Evolutionary conservation across 2,888 invertebrate genomes (phyloP).

Genomic region (Vesta saturnalis): DNA sequence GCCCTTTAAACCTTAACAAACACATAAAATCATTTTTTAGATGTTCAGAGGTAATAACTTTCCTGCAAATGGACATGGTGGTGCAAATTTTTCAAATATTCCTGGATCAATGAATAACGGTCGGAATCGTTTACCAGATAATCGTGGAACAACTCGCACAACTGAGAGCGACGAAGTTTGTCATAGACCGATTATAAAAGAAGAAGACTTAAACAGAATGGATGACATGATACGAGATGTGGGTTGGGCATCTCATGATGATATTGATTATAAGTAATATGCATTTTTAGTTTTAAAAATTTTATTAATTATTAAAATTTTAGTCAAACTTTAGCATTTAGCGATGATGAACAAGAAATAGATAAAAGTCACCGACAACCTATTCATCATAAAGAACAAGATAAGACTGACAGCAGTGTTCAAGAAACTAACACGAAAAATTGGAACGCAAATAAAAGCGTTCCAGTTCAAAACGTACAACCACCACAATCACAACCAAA

Average conservation of each 20-base stretch:
- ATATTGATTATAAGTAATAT: constrained; percentile 87
- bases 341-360: constrained; percentile 81
- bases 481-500: constrained; percentile 37
- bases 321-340: constrained; percentile 91
- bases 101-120: constrained; percentile 34
- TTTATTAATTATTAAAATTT: constrained; percentile 47
- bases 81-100: constrained; percentile 42
- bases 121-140: constrained; percentile 48
- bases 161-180: constrained; percentile 61
- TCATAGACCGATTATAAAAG: constrained; percentile 89
- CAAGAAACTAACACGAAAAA: constrained; percentile 39
- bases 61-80: constrained; percentile 48
- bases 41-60: constrained; percentile 54
- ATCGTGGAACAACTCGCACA: constrained; percentile 60
- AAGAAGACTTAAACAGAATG: constrained; percentile 91
- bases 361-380: constrained; percentile 49
- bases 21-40: constrained; percentile 19
- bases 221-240: constrained; percentile 90
- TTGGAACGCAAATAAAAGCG: constrained; percentile 59
- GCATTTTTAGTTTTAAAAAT: constrained; percentile 41
- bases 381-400: constrained; percentile 42
- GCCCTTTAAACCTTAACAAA: no score
- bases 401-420: constrained; percentile 50
- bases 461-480: constrained; percentile 46
- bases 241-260: constrained; percentile 93